A percentile compares a stretch with the other conserved stretches of the same genome.
These are phyloP conservation scores for Achatina immaculata DNA, from an alignment of 1,140 invertebrate species.

Conservation along the genomic window DNA sequence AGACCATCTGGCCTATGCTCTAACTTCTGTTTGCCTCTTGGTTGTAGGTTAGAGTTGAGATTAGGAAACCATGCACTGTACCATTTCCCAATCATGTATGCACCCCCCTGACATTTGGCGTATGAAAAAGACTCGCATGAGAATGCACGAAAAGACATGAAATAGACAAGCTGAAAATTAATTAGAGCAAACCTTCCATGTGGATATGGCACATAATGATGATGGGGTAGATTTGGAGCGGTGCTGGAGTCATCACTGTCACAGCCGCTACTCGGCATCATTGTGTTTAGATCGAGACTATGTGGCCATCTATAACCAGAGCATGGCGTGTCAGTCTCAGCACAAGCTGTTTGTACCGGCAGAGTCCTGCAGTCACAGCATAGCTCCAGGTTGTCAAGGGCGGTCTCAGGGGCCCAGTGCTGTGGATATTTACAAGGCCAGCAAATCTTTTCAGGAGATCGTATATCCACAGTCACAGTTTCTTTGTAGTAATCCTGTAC, in stretches of 20 bases:
- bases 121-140: too few species aligned
- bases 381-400: not conserved
- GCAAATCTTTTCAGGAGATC: not conserved
- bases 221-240: too few species aligned
- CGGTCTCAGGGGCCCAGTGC: not conserved
- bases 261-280: constrained; percentile 21
- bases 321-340: not conserved
- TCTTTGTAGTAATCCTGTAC: not conserved
- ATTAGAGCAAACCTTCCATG: too few species aligned
- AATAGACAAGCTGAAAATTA: too few species aligned
- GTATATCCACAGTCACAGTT: not conserved
- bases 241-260: not conserved
- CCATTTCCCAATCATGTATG: too few species aligned
- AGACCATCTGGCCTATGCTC: too few species aligned
- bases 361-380: not conserved
- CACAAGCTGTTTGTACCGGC: not conserved
- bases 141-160: too few species aligned
- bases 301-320: not conserved
- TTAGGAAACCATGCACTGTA: too few species aligned
- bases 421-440: not conserved
- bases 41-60: too few species aligned
- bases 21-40: too few species aligned
- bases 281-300: not conserved
- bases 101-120: too few species aligned
- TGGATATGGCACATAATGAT: too few species aligned